These are phyloP conservation scores for Lasioglossum albipes DNA, from an alignment of 1,140 invertebrate genomes.

Conservation along the genomic window DNA sequence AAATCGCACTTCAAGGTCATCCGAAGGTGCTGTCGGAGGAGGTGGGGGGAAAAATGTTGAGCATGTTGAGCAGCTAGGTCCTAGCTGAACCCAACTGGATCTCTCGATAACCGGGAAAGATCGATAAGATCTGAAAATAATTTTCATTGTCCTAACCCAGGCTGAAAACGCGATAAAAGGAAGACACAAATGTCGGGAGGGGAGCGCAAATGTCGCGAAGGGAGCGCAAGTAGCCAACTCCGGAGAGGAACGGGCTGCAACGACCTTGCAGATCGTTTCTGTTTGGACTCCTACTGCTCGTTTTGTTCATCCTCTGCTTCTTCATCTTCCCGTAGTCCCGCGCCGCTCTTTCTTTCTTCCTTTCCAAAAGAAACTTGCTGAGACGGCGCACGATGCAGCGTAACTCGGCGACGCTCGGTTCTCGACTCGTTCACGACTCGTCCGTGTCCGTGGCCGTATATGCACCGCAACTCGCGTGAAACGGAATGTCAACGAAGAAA, in stretches of 20 bases:
- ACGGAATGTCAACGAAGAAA: constrained; percentile 49
- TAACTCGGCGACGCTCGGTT: too few relatives aligned
- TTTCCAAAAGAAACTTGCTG: constrained; percentile 61
- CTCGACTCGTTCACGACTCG: constrained; percentile 55
- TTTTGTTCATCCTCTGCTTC: constrained; percentile 50
- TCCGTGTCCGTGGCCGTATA: constrained; percentile 29
- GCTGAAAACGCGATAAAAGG: constrained; percentile 24
- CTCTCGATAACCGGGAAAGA: too few relatives aligned
- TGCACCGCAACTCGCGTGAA: constrained; percentile 24
- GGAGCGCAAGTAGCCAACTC: not conserved
- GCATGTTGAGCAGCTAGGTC: too few relatives aligned
- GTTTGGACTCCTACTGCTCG: constrained; percentile 53
- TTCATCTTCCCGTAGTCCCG: constrained; percentile 39
- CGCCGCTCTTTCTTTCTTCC: constrained; percentile 55
- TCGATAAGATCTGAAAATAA: not conserved
- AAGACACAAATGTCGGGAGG: constrained; percentile 14
- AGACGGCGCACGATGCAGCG: constrained; percentile 40
- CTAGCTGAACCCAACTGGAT: too few relatives aligned
- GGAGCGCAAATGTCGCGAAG: constrained; percentile 18
- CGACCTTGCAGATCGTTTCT: constrained; percentile 65
- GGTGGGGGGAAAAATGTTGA: too few relatives aligned
- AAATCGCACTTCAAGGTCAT: too few relatives aligned
- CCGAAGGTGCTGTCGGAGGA: too few relatives aligned
- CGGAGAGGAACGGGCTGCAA: constrained; percentile 30
- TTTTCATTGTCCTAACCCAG: not conserved